phyloP scores from a whole-genome alignment of 2,113 vertebrate species.

The Leucosticte australis region DNA sequence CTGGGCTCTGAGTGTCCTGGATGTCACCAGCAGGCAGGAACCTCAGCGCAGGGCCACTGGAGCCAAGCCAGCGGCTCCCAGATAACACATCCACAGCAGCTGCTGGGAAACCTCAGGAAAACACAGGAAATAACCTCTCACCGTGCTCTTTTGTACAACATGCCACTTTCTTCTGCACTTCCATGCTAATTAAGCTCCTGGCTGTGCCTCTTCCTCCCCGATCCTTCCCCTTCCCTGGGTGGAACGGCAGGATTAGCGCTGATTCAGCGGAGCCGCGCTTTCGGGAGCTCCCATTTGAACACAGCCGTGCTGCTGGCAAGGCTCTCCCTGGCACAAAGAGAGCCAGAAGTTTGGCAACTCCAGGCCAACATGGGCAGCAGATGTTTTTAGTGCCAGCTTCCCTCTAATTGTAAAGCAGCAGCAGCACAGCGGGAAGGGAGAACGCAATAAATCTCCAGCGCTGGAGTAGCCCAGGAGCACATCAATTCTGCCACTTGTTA shows the following conservation, averaged over 20 bases:
- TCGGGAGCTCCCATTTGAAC: background rate
- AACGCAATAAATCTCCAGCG: background rate
- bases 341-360: slow-evolving; percentile 22
- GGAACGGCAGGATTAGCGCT: slow-evolving; percentile 17
- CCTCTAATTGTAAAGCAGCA: slow-evolving; percentile 55
- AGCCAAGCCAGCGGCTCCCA: accelerated
- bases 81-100: background rate
- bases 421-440: background rate
- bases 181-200: slow-evolving; percentile 16
- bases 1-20: background rate
- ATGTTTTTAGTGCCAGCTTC: slow-evolving; percentile 45
- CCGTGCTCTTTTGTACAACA: background rate
- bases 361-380: slow-evolving; percentile 30
- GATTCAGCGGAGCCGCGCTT: background rate
- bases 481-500: slow-evolving; percentile 43
- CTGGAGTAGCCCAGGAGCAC: background rate
- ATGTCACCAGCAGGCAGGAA: background rate
- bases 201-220: background rate
- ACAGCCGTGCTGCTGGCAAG: background rate
- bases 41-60: background rate
- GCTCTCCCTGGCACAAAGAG: background rate
- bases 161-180: background rate
- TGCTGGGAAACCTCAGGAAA: background rate
- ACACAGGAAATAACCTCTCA: background rate
- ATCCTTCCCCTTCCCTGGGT: background rate